Evolutionary conservation across 1,140 invertebrate species (phyloP).

Genomic region (Leptopilina boulardi): DNA sequence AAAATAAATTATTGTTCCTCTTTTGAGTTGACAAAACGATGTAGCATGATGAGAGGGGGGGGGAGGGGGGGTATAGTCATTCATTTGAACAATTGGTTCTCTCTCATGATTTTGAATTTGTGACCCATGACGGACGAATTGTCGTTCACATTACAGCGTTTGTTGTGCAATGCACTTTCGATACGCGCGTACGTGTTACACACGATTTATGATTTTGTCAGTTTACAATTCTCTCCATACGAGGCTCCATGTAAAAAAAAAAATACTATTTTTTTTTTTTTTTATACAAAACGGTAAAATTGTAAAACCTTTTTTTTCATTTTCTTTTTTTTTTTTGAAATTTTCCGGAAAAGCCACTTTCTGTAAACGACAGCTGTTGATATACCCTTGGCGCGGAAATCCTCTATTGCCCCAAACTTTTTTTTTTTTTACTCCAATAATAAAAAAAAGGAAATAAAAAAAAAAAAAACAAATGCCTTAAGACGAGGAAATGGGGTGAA

Average conservation of each 20-base stretch:
- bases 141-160: background rate
- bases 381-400: slow-evolving; percentile 39
- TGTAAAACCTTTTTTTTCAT: slow-evolving; percentile 22
- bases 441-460: too few relatives aligned
- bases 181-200: background rate
- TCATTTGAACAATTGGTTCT: slow-evolving; percentile 18
- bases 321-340: slow-evolving; percentile 35
- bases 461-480: background rate
- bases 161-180: slow-evolving; percentile 28
- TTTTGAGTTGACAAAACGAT: slow-evolving; percentile 16
- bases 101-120: slow-evolving; percentile 19
- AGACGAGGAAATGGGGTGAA: slow-evolving; percentile 11
- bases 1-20: slow-evolving; percentile 3
- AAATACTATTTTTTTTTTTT: slow-evolving; percentile 10
- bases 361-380: slow-evolving; percentile 40
- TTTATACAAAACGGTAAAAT: too few relatives aligned
- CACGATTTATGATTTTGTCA: slow-evolving; percentile 25
- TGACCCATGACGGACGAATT: slow-evolving; percentile 22
- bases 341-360: slow-evolving; percentile 27
- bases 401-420: background rate
- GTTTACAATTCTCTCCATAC: too few relatives aligned
- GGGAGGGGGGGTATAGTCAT: too few relatives aligned
- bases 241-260: background rate
- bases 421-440: background rate
- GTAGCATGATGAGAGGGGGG: too few relatives aligned